Base-by-base conservation (phyloP, 1,140 invertebrate genomes). In the Penaeus vannamei region DNA sequence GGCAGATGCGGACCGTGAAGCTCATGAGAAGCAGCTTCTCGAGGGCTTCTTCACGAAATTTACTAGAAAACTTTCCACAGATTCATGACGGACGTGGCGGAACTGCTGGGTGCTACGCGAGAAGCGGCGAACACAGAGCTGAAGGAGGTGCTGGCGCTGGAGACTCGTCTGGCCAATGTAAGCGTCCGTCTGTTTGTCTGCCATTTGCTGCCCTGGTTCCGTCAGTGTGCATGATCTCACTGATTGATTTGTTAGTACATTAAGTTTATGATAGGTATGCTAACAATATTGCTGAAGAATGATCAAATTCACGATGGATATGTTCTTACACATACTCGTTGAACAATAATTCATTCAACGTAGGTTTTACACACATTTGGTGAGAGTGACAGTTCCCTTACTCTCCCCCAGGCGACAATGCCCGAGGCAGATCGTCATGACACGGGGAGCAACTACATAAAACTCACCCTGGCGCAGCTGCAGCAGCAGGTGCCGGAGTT, bases 361-460 rank as follows among this genome's bases (percentile, higher is more conserved):
- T 42, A 42, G 19, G 46, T 60, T 8, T 26, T 87, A 84, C 29
- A 46, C 77, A 66, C 23, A 14, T 1, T 42, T 66, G 61, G 29
- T 62, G 77, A 62, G 42, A 29, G 61, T 42, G 53, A 53, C 0
- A 53, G 19, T 59, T 82, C 1, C 77, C 60, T 76, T 46, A 46
- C 61, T 62, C 42, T 84, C 29, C 59, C 26, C n/a, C 85, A 97
- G 96, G 95, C 95, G 2, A 96, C 96, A 0, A 92, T 96, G 69
- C 95, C 96, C 2, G 96, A 97, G 94, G 96, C 96, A 4, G 96
- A 97, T 91, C 94, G 96, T 2, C 96, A 97, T 91, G 97, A 97
- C 91, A 97, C 96, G 0, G 96, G 96, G 77, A 93, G 94, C 26
- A 96, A 96, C 61, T 97, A 97, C 92, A 94, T 94, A 10, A 96